phyloP scores from a whole-genome alignment of 2,113 vertebrate species.

The Chlorocebus sabaeus region DNA sequence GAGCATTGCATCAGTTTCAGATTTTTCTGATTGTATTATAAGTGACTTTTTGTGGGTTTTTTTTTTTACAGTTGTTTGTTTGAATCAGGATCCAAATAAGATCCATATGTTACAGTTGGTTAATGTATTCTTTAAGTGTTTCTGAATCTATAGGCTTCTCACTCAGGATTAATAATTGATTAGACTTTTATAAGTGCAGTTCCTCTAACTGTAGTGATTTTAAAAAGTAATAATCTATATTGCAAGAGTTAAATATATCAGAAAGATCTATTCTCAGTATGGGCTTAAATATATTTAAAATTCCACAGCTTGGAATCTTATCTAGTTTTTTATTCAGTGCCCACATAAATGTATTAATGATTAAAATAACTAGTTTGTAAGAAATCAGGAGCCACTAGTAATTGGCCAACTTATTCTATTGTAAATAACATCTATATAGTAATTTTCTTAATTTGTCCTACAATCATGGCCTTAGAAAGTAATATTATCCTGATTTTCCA shows the following conservation, averaged over 20 bases:
- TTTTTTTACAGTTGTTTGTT: background rate
- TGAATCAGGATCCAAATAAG: conserved; percentile 9
- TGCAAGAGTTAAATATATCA: background rate
- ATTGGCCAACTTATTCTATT: background rate
- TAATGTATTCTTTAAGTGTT: background rate
- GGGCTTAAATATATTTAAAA: background rate
- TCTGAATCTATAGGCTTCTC: background rate
- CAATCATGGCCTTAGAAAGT: background rate
- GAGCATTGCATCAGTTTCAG: background rate
- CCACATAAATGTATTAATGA: background rate
- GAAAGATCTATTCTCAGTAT: background rate
- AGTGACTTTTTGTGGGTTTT: background rate
- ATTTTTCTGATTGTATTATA: conserved; percentile 4
- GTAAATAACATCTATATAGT: background rate
- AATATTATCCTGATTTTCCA: background rate
- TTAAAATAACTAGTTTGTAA: conserved; percentile 26
- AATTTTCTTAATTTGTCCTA: conserved; percentile 18
- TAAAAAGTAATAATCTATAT: background rate
- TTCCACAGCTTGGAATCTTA: background rate
- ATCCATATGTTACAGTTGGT: background rate
- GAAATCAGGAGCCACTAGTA: background rate
- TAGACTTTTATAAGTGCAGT: background rate
- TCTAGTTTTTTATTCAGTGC: background rate
- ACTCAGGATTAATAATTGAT: background rate
- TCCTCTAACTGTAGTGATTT: background rate